Base-by-base conservation (phyloP, 2,113 vertebrate species). In the Trichechus manatus region DNA sequence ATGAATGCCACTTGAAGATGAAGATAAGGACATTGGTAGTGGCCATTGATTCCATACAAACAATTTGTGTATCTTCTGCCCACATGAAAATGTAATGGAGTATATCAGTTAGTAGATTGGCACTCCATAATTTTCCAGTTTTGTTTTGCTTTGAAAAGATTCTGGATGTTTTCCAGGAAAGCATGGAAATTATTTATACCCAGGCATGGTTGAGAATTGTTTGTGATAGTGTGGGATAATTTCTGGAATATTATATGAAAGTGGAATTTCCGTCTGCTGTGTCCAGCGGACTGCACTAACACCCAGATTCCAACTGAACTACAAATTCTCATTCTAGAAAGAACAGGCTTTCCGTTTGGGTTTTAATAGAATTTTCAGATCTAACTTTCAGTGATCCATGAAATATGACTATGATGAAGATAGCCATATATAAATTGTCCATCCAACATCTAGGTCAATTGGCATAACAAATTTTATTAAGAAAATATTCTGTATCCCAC, bases 381-480 rank as follows among this genome's bases (percentile, higher is more conserved):
- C 77, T 89, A 93, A 70, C 25, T 84, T n/a, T 96, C 91, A 81
- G 74, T 97, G 88, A 91, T 87, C 75, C 86, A 63, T 95, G 93
- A 95, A 95, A 94, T 94, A 90, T 66, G 77, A 91, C 78, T 90
- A 85, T 88, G 87, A 95, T 92, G 72, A 95, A 97, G 50, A 93
- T 42, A 15, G 59, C 87, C 86, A 90, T 88, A 72, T 89, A 95
- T 96, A 97, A 96, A 88, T 56, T 96, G n/a, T 68, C 66, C 95
- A 95, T 82, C 72, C 88, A 95, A 90, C 39, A 39, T 39, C 39
- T 39, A 39, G 39, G 39, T 39, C 39, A 39, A 39, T 39, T 39
- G 39, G 39, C 39, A 39, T 39, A 39, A 39, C 39, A 39, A 39
- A 39, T 39, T 39, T 39, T 39, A 39, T 39, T 39, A 39, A 39